Evolutionary conservation across 2,797 vertebrate species (phyloP).

Genomic region (Eutrigla gurnardus): DNA sequence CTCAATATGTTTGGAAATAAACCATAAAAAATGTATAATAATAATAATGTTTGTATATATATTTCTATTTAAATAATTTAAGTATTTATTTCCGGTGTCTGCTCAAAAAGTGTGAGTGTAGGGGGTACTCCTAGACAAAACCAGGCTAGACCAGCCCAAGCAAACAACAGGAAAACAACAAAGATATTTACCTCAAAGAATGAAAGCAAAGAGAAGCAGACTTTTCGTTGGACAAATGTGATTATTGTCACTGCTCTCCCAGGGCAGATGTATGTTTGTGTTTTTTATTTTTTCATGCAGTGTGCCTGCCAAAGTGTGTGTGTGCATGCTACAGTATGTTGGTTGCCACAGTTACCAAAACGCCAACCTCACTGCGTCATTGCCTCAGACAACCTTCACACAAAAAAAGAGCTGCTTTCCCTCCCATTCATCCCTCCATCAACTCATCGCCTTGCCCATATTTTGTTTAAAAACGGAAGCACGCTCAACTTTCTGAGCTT

Average conservation of each 20-base stretch:
- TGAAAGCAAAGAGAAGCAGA: conserved; percentile 46
- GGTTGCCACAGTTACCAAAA: conserved; percentile 84
- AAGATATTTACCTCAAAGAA: conserved; percentile 48
- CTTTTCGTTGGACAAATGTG: conserved; percentile 27
- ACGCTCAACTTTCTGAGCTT: conserved; percentile 25
- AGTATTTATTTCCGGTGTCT: background rate
- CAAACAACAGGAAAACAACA: conserved; percentile 32
- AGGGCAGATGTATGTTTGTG: conserved; percentile 60
- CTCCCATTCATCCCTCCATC: conserved; percentile 63
- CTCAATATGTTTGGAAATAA: background rate
- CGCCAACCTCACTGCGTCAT: conserved; percentile 83
- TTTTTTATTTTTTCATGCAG: conserved; percentile 50
- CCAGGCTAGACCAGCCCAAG: conserved; percentile 2
- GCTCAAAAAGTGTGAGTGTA: background rate
- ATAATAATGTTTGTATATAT: no score
- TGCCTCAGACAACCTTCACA: conserved; percentile 77
- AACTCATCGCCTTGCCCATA: conserved; percentile 56
- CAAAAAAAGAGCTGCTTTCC: conserved; percentile 48
- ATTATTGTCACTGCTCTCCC: conserved; percentile 59
- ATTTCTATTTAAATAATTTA: background rate
- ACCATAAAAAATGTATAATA: background rate
- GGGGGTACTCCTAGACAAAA: background rate
- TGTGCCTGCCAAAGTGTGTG: conserved; percentile 28
- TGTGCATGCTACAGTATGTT: conserved; percentile 62
- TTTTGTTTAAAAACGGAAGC: conserved; percentile 54